Evolutionary conservation across 2,113 vertebrate species (phyloP), one percentile per base, ranked within the genome.

Genomic region (Lasiurus cinereus): DNA sequence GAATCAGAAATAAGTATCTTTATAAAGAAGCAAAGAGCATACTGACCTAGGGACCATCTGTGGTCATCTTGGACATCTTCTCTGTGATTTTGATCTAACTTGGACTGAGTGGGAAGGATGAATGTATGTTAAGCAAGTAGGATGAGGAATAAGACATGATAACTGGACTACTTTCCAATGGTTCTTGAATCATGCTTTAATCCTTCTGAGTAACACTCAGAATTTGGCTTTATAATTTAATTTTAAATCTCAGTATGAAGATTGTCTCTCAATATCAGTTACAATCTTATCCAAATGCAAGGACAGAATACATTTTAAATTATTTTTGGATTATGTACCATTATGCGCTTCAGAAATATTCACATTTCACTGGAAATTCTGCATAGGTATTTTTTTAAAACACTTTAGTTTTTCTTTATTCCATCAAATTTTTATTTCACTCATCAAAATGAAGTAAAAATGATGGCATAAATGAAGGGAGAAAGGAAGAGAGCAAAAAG

Each of bases 371-470:
- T 36, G 8, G 16, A 74, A 88, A n/a, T 33, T 90, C 50, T 95
- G 21, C 31, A 91, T 10, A 83, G 8, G 33, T 54, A 27, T 3
- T 76, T 92, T 92, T 95, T n/a, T n/a, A 87, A 90, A 96, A 80
- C 18, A 52, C 22, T 69, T 73, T 69, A 59, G 12, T 14, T 94
- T 84, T 87, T 87, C n/a, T 72, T 95, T 67, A 72, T 84, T 24
- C 33, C 31, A 66, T 64, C 18, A 62, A 10, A 21, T 14, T 15
- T 96, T 84, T 74, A 33, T 36, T 62, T 86, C 6, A 70, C 2
- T 80, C 48, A 27, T 59, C n/a, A 48, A 83, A 21, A 14, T 59
- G 11, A 54, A 86, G 48, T 6, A 33, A 79, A 89, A 36, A 66
- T 22, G 19, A 90, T 93, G 50, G 70, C 46, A 10, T 43, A 86